phyloP scores from a whole-genome alignment of 2,113 vertebrate genomes.

The Poeciliopsis retropinna region DNA sequence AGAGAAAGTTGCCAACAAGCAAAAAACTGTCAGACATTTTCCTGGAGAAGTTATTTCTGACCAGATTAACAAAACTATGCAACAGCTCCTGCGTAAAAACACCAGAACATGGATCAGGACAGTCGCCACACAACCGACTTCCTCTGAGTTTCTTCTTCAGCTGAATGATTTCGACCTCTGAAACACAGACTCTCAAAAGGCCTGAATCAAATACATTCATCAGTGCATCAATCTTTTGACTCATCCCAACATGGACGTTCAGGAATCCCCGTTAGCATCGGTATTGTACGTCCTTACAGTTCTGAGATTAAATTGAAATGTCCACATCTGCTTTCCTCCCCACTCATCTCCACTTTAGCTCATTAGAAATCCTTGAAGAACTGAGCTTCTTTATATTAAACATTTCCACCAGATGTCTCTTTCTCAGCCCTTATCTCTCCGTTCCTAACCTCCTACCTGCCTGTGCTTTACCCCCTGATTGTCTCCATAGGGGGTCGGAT shows the following conservation, averaged over 20 bases:
- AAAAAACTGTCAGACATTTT: too few species aligned
- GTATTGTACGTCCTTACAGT: constrained; percentile 19
- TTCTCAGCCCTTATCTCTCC: constrained; percentile 25
- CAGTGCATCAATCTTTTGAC: neutral
- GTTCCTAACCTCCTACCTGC: constrained; percentile 45
- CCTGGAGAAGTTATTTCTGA: too few species aligned
- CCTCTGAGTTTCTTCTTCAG: neutral
- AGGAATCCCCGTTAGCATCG: constrained; percentile 22
- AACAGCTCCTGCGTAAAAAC: constrained; percentile 20
- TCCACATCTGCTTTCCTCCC: constrained; percentile 56
- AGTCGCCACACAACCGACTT: constrained; percentile 9
- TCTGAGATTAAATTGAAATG: constrained; percentile 28
- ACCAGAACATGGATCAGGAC: constrained; percentile 1
- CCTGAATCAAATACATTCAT: neutral
- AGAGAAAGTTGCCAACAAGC: neutral
- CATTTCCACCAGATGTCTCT: constrained; percentile 56
- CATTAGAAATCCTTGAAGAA: constrained; percentile 57
- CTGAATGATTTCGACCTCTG: neutral
- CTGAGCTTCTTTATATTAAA: constrained; percentile 24
- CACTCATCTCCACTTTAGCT: constrained; percentile 44
- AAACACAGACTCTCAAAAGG: neutral
- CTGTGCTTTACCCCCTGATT: constrained; percentile 26
- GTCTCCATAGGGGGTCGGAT: constrained; percentile 55
- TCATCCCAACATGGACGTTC: neutral
- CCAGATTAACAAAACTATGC: neutral